Evolutionary conservation across 1,140 invertebrate species (phyloP), one percentile per base, ranked within the genome.

Genomic region (Oncopodura yosiiana): DNA sequence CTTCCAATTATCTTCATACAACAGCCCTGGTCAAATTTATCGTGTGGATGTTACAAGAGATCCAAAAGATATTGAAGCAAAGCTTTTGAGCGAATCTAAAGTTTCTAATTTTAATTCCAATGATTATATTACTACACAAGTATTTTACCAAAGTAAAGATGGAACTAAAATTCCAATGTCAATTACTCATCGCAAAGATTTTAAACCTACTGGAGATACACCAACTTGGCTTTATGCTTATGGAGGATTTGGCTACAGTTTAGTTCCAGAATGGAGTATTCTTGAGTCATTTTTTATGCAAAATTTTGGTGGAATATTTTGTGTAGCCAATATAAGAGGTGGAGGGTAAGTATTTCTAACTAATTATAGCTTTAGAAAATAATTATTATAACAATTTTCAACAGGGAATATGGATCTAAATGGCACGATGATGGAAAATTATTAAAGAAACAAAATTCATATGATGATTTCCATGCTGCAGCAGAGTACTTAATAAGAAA

Each of bases 111-210:
- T 96, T 69, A 80, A 94, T 71, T 69, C 81, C 2, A 74, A 77
- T 11, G 69, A 82, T 44, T 97, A 89, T 68, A 80, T 85, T 68
- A 86, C 85, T 2, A 81, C 82, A 48, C 94, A 97, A 74, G 77
- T 94, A 36, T 98, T 98, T 74, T 98, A 94, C 70, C 67, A 76
- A 2, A 93, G 90, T 69, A 94, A 91, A 74, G 94, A 98, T 75
- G 88, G 87, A 52, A 94, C 91, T 1, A 84, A 84, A 72, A 79
- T 99, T 63, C 94, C 94, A 3, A 97, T 99, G 94, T 99, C 96
- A 71, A 83, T 98, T 58, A 80, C 95, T 32, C 81, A 81, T 60
- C n/a, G n/a, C n/a, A n/a, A n/a, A n/a, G n/a, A n/a, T n/a, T n/a
- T n/a, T n/a, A n/a, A n/a, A n/a, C n/a, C n/a, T 49, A 79, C 90